A percentile compares a stretch with the other conserved stretches of the same genome.
Evolutionary conservation across 1,140 invertebrate genomes (phyloP).

Genomic region (Bombus soroeensis): DNA sequence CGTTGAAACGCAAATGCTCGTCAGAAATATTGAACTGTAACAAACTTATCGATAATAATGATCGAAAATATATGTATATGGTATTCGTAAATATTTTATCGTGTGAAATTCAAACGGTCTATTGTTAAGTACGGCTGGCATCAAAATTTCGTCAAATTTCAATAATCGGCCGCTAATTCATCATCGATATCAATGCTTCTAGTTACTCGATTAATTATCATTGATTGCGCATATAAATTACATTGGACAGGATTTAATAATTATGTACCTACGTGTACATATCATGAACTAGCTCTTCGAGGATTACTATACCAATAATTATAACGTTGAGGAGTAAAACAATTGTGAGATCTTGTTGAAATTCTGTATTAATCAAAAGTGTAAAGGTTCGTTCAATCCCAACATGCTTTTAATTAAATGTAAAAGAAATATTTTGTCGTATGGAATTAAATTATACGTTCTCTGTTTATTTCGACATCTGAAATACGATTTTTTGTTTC

Average conservation of each 20-base stretch:
- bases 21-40: not conserved
- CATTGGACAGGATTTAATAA: slow-evolving; percentile 13
- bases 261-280: not conserved
- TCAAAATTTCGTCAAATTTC: slow-evolving; percentile 57
- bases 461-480: no score
- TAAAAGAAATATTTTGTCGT: not conserved
- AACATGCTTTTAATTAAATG: not conserved
- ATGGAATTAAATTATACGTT: not conserved
- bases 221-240: slow-evolving; percentile 41
- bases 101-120: not conserved
- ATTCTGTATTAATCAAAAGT: not conserved
- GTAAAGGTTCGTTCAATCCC: not conserved
- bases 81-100: slow-evolving; percentile 37
- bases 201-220: slow-evolving; percentile 55
- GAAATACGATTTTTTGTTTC: not conserved
- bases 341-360: not conserved
- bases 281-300: not conserved
- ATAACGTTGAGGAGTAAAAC: no score
- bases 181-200: slow-evolving; percentile 44
- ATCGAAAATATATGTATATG: not conserved
- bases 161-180: slow-evolving; percentile 49
- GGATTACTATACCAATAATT: not conserved
- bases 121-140: not conserved
- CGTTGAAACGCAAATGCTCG: not conserved
- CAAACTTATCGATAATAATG: slow-evolving; percentile 8